Percentiles rank a stretch among this genome's conserved stretches.
Conservation (phyloP, 2,888 invertebrate genomes). For the Epistrophe eligans region DNA sequence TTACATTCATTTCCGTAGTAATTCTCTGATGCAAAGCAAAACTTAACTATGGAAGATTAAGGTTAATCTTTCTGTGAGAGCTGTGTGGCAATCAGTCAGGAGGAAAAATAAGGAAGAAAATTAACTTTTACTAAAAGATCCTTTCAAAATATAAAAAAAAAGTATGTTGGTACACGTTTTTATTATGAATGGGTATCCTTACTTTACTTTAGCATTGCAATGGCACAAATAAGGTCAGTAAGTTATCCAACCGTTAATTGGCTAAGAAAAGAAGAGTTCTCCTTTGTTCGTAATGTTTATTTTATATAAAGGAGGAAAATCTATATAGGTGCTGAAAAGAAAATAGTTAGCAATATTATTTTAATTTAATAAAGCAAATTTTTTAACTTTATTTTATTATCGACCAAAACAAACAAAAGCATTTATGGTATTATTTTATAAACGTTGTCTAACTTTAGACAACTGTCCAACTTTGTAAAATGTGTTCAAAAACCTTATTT, state of each 20-base stretch:
- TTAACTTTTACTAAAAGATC: not conserved
- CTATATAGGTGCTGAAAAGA: no score
- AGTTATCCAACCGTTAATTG: not conserved
- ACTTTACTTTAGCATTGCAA: not conserved
- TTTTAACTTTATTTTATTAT: no score
- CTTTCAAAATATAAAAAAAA: not conserved
- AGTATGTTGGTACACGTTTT: not conserved
- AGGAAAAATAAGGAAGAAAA: not conserved
- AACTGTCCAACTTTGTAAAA: no score
- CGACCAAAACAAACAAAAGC: no score
- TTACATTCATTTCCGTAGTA: not conserved
- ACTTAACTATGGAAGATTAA: conserved; percentile 3
- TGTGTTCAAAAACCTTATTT: no score
- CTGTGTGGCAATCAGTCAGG: not conserved
- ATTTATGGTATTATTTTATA: no score
- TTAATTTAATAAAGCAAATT: no score
- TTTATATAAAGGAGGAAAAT: no score
- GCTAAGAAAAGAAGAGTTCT: no score
- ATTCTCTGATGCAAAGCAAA: not conserved
- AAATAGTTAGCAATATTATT: no score
- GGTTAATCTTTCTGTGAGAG: not conserved
- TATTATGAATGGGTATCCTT: not conserved
- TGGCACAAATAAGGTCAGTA: not conserved
- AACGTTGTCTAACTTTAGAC: no score
- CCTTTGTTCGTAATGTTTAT: no score